Base-by-base conservation (phyloP, 2,113 vertebrate species). In the Sakesphorus luctuosus region DNA sequence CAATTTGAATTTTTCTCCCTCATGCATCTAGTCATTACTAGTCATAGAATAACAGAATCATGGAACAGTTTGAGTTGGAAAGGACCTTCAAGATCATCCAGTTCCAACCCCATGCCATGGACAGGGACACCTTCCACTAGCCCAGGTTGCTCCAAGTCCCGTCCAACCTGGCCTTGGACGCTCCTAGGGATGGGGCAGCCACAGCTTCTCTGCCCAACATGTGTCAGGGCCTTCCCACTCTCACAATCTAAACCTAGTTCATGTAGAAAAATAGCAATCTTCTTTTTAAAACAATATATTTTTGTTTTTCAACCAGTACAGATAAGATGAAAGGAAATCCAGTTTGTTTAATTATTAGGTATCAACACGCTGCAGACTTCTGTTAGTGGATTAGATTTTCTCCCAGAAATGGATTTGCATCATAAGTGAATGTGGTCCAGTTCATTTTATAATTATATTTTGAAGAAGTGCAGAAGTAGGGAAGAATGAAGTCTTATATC, bases 321-420 rank as follows among this genome's bases (percentile, higher is more conserved):
- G 87, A 63, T 52, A 75, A 84, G 36, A 55, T 2, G 1, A 78
- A 77, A 40, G 25, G 56, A 84, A 88, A 74, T 86, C 11, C 28
- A 59, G n/a, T 71, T 83, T 90, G 28, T 72, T 71, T 86, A 83
- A 95, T 96, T 90, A 81, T n/a, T 72, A 84, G 11, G 53, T 56
- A 89, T 80, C 72, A 84, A 86, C 74, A 56, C 17, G 28, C 47
- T 80, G 43, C 76, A 81, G 58, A 29, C 18, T 87, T 79, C 18
- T 2, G 4, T 36, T 50, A 80, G 63, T 77, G 66, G 36, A 87
- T 94, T 87, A 91, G 65, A 87, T 81, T 88, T 95, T 84, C 44
- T 93, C n/a, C 21, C 59, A 84, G 87, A 91, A 96, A 93, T 74
- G 68, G 25, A 94, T 80, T 76, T 87, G 53, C 65, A 38, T 74